Evolutionary conservation across 2,113 vertebrate genomes (phyloP).

Genomic region (Carassius auratus): DNA sequence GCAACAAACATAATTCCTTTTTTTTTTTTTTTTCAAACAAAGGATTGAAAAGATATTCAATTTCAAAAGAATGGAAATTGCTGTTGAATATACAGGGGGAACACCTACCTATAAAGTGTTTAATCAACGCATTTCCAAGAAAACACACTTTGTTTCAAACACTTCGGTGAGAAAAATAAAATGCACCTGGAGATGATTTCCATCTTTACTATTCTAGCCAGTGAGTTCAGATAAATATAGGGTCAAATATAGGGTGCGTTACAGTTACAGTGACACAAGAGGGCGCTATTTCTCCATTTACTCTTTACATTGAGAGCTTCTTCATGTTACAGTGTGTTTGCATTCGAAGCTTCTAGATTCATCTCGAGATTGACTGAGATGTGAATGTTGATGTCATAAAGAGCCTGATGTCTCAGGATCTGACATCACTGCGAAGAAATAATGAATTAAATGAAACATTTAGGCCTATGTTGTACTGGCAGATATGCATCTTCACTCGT

Average conservation of each 20-base stretch:
- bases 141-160: not conserved
- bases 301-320: not conserved
- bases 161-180: not conserved
- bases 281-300: not conserved
- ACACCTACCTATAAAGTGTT: not conserved
- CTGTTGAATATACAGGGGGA: not conserved
- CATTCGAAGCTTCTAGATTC: not conserved
- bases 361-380: not conserved
- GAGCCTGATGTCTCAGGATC: no score
- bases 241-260: not conserved
- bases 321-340: not conserved
- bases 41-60: not conserved
- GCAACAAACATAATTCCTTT: no score
- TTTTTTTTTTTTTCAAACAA: not conserved
- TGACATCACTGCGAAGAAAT: no score
- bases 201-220: not conserved
- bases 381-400: not conserved
- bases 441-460: no score
- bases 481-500: no score
- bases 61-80: not conserved
- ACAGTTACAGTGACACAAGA: not conserved
- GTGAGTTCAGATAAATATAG: not conserved
- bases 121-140: not conserved
- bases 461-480: no score
- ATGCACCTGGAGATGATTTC: no score